Percentiles rank a stretch among this genome's conserved stretches.
These are phyloP conservation scores for Drosophila pandora DNA, from an alignment of 1,140 invertebrate species.

Conservation along the genomic window DNA sequence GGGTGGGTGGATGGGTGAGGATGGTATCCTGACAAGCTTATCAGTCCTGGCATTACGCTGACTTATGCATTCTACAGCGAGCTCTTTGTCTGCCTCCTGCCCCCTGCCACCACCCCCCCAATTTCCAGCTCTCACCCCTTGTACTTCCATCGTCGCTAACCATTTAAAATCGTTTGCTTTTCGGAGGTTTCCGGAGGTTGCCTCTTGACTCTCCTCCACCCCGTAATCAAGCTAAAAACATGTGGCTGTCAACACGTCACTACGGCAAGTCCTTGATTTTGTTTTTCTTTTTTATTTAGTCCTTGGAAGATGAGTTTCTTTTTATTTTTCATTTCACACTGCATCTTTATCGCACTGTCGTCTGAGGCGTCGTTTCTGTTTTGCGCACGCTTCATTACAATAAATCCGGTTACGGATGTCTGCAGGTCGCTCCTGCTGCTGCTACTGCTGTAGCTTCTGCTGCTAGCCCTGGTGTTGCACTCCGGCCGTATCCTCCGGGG, in stretches of 20 bases:
- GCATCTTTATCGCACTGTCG: conserved; percentile 70
- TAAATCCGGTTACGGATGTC: conserved; percentile 78
- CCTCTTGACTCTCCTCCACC: neutral
- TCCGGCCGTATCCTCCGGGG: neutral
- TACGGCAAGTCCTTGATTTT: conserved; percentile 17
- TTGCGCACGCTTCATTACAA: conserved; percentile 82
- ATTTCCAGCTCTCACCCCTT: neutral
- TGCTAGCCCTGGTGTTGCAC: neutral
- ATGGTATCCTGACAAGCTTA: conserved; percentile 67
- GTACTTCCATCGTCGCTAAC: conserved; percentile 47
- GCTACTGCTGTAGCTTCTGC: neutral
- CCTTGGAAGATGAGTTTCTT: conserved; percentile 2
- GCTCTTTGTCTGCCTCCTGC: conserved; percentile 22
- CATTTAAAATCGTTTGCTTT: conserved; percentile 48
- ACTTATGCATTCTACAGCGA: conserved; percentile 50
- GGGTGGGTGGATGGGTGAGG: conserved; percentile 1
- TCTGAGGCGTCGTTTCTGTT: conserved; percentile 70
- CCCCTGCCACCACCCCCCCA: neutral
- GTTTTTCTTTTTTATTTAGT: conserved; percentile 3
- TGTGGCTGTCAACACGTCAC: conserved; percentile 70
- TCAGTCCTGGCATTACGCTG: conserved; percentile 60
- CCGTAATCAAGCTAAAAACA: conserved; percentile 45
- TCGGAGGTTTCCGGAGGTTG: conserved; percentile 10
- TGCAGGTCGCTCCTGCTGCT: conserved; percentile 18
- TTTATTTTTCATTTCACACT: conserved; percentile 58